Percentiles rank a stretch among this genome's conserved stretches.
Evolutionary conservation across 2,797 vertebrate species (phyloP).

Genomic region (Danionella dracula): DNA sequence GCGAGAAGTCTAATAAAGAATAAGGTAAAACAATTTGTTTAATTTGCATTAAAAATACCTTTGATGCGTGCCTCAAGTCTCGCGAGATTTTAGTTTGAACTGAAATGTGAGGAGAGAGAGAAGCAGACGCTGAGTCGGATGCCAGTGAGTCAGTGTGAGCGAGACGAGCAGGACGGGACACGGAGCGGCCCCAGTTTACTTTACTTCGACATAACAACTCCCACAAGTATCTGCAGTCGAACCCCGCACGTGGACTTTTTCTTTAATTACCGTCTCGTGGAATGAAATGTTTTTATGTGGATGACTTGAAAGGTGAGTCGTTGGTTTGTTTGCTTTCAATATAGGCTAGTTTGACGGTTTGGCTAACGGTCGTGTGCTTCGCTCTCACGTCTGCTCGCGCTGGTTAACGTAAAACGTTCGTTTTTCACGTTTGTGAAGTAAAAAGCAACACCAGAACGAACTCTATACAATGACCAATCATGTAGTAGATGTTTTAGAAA

Average conservation of each 20-base stretch:
- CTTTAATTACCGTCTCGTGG: neutral
- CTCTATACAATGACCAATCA: neutral
- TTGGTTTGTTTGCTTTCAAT: neutral
- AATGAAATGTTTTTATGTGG: constrained; percentile 42
- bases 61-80: constrained; percentile 40
- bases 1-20: too few relatives aligned
- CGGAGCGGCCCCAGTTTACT: constrained; percentile 48
- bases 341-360: neutral
- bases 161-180: constrained; percentile 46
- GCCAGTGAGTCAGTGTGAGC: constrained; percentile 29
- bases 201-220: constrained; percentile 37
- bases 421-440: neutral
- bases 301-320: constrained; percentile 37
- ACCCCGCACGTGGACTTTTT: neutral
- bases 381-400: neutral
- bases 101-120: constrained; percentile 51
- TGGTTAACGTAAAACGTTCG: neutral
- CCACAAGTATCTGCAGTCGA: neutral
- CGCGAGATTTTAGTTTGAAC: constrained; percentile 65
- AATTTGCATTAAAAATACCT: too few relatives aligned
- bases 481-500: neutral
- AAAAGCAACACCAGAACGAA: too few relatives aligned
- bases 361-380: constrained; percentile 16
- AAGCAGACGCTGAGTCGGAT: too few relatives aligned
- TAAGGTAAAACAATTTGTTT: too few relatives aligned